A percentile compares a stretch with the other conserved stretches of the same genome.
phyloP scores from a whole-genome alignment of 2,888 invertebrate species.

The Eucera pruinosa region DNA sequence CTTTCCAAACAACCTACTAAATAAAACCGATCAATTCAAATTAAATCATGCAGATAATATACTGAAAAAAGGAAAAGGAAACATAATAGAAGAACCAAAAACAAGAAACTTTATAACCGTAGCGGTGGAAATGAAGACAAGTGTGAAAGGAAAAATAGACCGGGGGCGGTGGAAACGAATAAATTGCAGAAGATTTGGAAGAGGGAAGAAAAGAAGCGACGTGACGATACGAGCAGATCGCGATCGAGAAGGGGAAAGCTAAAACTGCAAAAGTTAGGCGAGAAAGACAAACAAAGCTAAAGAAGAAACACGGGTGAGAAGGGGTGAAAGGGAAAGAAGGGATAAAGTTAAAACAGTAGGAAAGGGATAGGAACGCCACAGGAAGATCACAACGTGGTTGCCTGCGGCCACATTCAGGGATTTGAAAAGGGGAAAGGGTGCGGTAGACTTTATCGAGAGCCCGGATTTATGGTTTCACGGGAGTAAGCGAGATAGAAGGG shows the following conservation, averaged over 20 bases:
- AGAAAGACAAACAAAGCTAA: slow-evolving; percentile 11
- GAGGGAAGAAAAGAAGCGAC: neutral
- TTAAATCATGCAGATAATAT: neutral
- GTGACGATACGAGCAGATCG: neutral
- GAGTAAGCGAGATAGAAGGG: slow-evolving; percentile 36
- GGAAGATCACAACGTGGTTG: slow-evolving; percentile 61
- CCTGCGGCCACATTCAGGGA: slow-evolving; percentile 53
- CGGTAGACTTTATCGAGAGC: slow-evolving; percentile 72
- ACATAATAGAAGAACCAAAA: neutral
- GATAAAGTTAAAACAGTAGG: slow-evolving; percentile 56
- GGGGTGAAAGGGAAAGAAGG: neutral
- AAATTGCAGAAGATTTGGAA: slow-evolving; percentile 22
- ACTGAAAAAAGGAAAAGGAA: neutral
- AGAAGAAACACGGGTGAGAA: neutral
- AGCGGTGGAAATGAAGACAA: neutral
- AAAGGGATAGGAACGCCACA: slow-evolving; percentile 34
- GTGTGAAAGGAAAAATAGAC: neutral
- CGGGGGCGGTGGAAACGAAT: neutral
- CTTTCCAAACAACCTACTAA: too few species aligned
- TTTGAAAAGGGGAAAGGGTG: slow-evolving; percentile 33
- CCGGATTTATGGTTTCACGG: slow-evolving; percentile 70
- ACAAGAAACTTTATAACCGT: neutral
- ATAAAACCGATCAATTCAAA: neutral
- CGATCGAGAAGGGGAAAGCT: neutral
- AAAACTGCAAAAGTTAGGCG: neutral